Conservation (phyloP, 2,113 vertebrate species). For the Hippocampus comes region DNA sequence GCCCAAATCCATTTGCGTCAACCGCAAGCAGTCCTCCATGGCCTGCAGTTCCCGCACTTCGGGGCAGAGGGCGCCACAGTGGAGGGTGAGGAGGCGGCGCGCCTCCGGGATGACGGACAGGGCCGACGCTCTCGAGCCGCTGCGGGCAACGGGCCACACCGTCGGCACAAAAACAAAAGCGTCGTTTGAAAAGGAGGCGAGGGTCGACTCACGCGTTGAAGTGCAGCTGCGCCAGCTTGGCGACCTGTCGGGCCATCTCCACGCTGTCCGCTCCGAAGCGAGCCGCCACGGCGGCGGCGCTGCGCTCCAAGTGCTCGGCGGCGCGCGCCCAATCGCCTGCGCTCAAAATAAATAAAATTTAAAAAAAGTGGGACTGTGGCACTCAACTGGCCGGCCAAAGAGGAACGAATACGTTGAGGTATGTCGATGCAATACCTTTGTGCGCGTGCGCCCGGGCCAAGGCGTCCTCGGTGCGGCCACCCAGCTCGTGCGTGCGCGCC, state of each 20-base stretch:
- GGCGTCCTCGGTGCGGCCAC: conserved; percentile 81
- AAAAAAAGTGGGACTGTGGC: no score
- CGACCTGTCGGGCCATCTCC: conserved; percentile 86
- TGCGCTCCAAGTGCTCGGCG: conserved; percentile 77
- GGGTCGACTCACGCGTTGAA: conserved; percentile 83
- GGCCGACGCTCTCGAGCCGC: conserved; percentile 63
- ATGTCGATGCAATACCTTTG: conserved; percentile 66
- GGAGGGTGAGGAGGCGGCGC: conserved; percentile 74
- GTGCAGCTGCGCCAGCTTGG: conserved; percentile 89
- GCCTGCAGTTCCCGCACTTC: conserved; percentile 81
- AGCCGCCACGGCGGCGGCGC: conserved; percentile 69
- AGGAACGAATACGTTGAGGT: no score
- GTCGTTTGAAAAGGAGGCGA: background rate
- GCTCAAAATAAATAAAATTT: background rate
- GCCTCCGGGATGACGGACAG: conserved; percentile 77
- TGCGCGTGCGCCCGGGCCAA: conserved; percentile 79
- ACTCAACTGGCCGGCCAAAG: background rate
- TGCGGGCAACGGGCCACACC: conserved; percentile 22
- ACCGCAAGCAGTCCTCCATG: conserved; percentile 80
- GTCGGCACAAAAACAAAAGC: background rate
- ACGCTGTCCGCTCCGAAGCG: conserved; percentile 84
- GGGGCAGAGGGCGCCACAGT: conserved; percentile 71
- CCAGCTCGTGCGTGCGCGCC: conserved; percentile 73
- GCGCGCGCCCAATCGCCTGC: conserved; percentile 85
- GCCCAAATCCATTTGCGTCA: background rate